Conservation (phyloP, 2,888 invertebrate species). For the Polydesmus complanatus region DNA sequence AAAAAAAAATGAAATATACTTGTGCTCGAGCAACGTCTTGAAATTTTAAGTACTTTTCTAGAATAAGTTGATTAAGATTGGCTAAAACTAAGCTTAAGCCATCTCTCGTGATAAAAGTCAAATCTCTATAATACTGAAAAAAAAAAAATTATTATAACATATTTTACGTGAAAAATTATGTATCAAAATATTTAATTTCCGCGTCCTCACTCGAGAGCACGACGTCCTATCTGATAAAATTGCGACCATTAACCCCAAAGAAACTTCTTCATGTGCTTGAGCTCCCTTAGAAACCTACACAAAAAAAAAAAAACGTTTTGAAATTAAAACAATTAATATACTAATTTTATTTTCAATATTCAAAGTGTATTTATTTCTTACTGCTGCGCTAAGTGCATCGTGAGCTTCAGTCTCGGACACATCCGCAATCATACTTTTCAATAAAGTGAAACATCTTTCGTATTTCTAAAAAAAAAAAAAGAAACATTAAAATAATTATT, state of each 20-base stretch:
- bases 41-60: slow-evolving; percentile 77
- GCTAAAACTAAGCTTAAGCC: slow-evolving; percentile 68
- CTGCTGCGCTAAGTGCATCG: slow-evolving; percentile 6
- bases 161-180: not conserved
- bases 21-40: slow-evolving; percentile 57
- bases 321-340: not conserved
- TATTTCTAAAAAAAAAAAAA: slow-evolving; percentile 2
- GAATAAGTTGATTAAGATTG: slow-evolving; percentile 66
- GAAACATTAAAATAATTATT: not conserved
- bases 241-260: slow-evolving; percentile 72
- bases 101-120: slow-evolving; percentile 77
- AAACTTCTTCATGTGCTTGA: slow-evolving; percentile 81
- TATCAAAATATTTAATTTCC: slow-evolving; percentile 23
- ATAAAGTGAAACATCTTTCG: not conserved
- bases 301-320: not conserved
- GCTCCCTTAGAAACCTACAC: slow-evolving; percentile 51
- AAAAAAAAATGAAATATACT: too few species aligned
- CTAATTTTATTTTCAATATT: not conserved
- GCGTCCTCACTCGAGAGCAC: slow-evolving; percentile 62
- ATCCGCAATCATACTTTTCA: not conserved
- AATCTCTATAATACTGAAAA: slow-evolving; percentile 67
- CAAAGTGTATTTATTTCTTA: not conserved
- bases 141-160: not conserved
- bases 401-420: slow-evolving; percentile 6
- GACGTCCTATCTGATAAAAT: slow-evolving; percentile 73